phyloP scores from a whole-genome alignment of 2,113 vertebrate genomes.

The Sturnus vulgaris region DNA sequence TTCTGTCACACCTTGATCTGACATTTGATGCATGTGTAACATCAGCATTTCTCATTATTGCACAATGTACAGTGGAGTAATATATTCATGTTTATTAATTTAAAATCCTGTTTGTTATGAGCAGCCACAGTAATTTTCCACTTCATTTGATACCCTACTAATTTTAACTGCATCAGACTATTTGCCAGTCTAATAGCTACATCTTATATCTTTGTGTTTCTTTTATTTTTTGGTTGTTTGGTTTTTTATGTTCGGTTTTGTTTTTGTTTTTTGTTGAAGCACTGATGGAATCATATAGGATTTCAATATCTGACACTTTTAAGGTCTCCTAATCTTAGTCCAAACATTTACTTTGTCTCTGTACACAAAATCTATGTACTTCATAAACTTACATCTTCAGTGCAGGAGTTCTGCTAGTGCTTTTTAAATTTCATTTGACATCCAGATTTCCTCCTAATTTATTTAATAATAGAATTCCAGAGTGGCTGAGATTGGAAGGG shows the following conservation, averaged over 20 bases:
- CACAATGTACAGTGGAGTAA: neutral
- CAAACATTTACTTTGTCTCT: neutral
- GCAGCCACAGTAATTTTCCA: constrained; percentile 50
- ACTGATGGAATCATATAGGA: neutral
- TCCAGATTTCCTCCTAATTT: neutral
- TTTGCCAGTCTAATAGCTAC: neutral
- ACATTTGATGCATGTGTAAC: neutral
- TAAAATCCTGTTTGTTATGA: constrained; percentile 39
- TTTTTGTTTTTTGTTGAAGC: neutral
- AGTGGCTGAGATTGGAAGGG: neutral
- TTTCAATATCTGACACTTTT: neutral
- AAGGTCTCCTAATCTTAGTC: neutral
- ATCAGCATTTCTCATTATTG: neutral
- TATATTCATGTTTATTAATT: constrained; percentile 63
- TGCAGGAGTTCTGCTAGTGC: neutral
- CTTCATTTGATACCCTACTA: constrained; percentile 33
- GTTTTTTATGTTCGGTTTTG: neutral
- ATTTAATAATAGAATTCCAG: neutral
- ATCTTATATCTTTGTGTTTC: neutral
- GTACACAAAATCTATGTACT: neutral
- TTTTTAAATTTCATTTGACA: neutral
- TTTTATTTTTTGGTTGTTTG: neutral
- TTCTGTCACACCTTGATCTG: neutral
- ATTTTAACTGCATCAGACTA: constrained; percentile 49
- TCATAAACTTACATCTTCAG: neutral